These are phyloP conservation scores for Aphrophora alni DNA, from an alignment of 2,888 invertebrate genomes.

Conservation along the genomic window DNA sequence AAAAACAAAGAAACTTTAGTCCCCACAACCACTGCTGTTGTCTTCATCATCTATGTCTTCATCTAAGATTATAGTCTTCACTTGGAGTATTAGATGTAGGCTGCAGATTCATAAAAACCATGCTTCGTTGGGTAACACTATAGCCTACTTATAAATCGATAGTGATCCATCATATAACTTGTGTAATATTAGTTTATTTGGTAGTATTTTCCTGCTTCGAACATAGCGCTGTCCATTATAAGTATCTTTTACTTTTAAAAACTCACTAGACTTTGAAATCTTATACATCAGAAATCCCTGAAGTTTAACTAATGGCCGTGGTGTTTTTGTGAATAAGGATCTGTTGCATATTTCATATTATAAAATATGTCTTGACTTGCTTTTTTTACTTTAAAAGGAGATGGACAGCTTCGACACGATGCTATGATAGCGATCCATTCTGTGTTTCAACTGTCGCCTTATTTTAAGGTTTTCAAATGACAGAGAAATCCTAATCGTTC, in stretches of 20 bases:
- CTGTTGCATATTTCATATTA: constrained; percentile 25
- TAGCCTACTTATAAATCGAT: constrained; percentile 2
- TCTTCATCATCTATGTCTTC: too few relatives aligned
- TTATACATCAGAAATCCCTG: constrained; percentile 9
- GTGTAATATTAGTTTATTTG: constrained; percentile 13
- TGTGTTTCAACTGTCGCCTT: constrained; percentile 16
- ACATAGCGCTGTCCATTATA: constrained; percentile 13
- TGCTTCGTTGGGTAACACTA: constrained; percentile 3
- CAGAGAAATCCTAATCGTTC: constrained; percentile 18
- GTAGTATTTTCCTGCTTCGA: constrained; percentile 12
- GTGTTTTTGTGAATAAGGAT: neutral
- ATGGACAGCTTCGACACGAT: constrained; percentile 19
- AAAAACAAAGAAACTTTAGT: too few relatives aligned
- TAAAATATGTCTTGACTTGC: constrained; percentile 21
- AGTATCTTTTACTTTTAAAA: constrained; percentile 7
- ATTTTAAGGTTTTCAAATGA: constrained; percentile 13
- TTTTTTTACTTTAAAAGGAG: constrained; percentile 17
- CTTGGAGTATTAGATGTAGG: too few relatives aligned
- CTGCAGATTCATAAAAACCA: constrained; percentile 20
- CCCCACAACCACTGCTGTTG: too few relatives aligned
- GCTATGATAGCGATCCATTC: constrained; percentile 22
- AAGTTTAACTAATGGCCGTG: constrained; percentile 11
- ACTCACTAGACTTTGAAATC: constrained; percentile 17
- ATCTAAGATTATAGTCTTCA: too few relatives aligned
- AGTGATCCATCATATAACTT: neutral